Conservation (phyloP, 2,888 invertebrate species). For the Gymnoscelis rufifasciata region DNA sequence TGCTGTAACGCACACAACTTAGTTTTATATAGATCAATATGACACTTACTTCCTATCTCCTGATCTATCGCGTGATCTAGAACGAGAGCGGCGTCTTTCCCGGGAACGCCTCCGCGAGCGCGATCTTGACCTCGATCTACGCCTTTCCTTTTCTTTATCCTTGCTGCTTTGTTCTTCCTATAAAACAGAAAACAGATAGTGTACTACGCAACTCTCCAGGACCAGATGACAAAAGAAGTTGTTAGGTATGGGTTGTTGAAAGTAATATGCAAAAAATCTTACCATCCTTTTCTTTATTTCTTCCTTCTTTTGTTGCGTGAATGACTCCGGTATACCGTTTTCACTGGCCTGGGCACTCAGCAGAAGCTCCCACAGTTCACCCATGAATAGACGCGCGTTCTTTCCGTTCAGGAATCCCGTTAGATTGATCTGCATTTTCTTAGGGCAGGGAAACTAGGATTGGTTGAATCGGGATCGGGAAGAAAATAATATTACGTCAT, state of each 20-base stretch:
- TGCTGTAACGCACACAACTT: too few species aligned
- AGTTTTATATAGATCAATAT: too few species aligned
- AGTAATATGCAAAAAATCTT: slow-evolving; percentile 44
- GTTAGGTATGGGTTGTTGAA: too few species aligned
- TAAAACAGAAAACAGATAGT: too few species aligned
- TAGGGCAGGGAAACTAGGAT: slow-evolving; percentile 94
- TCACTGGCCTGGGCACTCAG: slow-evolving; percentile 97
- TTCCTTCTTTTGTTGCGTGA: slow-evolving; percentile 97
- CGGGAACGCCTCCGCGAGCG: slow-evolving; percentile 60
- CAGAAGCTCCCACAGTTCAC: slow-evolving; percentile 96
- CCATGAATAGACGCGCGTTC: slow-evolving; percentile 98
- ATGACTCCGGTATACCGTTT: slow-evolving; percentile 95
- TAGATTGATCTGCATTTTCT: slow-evolving; percentile 99
- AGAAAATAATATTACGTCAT: slow-evolving; percentile 56
- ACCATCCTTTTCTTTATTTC: slow-evolving; percentile 95
- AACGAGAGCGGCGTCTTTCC: slow-evolving; percentile 58
- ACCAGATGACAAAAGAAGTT: too few species aligned
- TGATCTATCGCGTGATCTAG: slow-evolving; percentile 61
- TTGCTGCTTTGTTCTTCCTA: slow-evolving; percentile 76
- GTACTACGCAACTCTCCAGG: too few species aligned
- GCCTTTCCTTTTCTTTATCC: slow-evolving; percentile 86
- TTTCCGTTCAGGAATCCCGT: slow-evolving; percentile 99
- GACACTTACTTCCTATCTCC: slow-evolving; percentile 63
- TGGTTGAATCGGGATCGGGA: slow-evolving; percentile 62
- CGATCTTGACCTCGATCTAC: slow-evolving; percentile 62